Evolutionary conservation across 2,888 invertebrate genomes (phyloP), one percentile per base, ranked within the genome.

Genomic region (Emesis castigata): DNA sequence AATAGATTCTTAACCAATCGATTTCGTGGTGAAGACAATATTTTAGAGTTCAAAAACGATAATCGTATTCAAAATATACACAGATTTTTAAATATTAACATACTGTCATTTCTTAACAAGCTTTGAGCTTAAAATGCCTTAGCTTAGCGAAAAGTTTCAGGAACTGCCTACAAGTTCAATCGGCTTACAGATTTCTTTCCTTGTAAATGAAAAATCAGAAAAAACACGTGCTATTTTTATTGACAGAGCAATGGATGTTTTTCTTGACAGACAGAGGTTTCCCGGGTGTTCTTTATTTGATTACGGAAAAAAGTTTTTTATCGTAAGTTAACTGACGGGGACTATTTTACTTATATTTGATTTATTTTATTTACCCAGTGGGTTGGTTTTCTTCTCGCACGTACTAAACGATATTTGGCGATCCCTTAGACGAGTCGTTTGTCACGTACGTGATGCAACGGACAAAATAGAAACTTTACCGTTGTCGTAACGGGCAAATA

Each of bases 321-420:
- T 85, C 83, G 86, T 84, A 64, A 72, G 68, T 79, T 82, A 88
- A 89, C 90, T 90, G 89, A 88, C 82, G 88, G 85, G 85, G 87
- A 90, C 89, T 90, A 92, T 92, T 93, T 91, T 89, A 92, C 90
- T 92, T 91, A 92, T 92, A 92, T 94, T 94, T 94, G 95, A 95
- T 95, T 95, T 95, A 95, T 94, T 94, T 95, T 95, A 95, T 95
- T 95, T 95, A 93, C 92, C 92, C 92, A 88, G 90, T 88, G 91
- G 92, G 93, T 93, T 91, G 93, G 93, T 93, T 94, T 94, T 92
- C 94, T 93, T 89, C 91, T 93, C 90, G 91, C 95, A 95, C 95
- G 95, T 95, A 93, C 94, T 95, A 94, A 95, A 94, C 95, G 95
- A 95, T 95, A 95, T 95, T 95, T 95, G 95, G 95, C 94, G 94